Percentiles rank a stretch among this genome's conserved stretches.
phyloP scores from a whole-genome alignment of 2,797 vertebrate species.

The Cyclura pinguis region DNA sequence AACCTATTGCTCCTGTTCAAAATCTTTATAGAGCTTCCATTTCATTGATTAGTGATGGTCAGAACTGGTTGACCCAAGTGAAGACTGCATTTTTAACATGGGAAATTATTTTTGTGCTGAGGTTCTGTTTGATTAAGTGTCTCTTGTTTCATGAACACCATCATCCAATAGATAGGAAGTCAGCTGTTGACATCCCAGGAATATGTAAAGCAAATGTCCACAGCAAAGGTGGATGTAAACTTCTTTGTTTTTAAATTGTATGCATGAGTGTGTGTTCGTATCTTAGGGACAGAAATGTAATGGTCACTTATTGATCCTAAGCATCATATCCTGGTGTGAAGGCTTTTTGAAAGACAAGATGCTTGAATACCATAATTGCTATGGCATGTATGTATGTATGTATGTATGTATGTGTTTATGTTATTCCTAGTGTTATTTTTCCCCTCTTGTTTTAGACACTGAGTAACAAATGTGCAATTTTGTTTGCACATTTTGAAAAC shows the following conservation, averaged over 20 bases:
- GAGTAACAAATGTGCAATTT: conserved; percentile 53
- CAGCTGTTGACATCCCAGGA: conserved; percentile 19
- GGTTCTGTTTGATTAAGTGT: background rate
- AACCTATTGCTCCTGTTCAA: background rate
- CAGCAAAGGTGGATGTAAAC: conserved; percentile 14
- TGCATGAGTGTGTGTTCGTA: conserved; percentile 1
- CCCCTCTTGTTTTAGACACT: background rate
- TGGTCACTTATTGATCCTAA: conserved; percentile 72
- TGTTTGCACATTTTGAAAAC: conserved; percentile 66
- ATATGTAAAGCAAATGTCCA: conserved; percentile 26
- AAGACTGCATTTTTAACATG: background rate
- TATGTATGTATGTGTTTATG: no score
- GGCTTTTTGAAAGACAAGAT: conserved; percentile 70
- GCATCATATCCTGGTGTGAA: conserved; percentile 64
- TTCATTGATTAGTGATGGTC: background rate
- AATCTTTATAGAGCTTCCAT: conserved; percentile 12
- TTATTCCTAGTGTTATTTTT: conserved; percentile 58
- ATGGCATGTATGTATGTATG: no score
- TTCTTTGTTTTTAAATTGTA: conserved; percentile 49
- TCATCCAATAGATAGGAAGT: conserved; percentile 43
- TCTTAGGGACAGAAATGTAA: conserved; percentile 70
- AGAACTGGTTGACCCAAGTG: conserved; percentile 12
- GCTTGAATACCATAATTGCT: conserved; percentile 70
- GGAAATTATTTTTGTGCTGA: background rate
- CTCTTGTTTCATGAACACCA: conserved; percentile 25